Evolutionary conservation across 1,140 invertebrate species (phyloP), one percentile per base, ranked within the genome.

Genomic region (Drosophila subpulchrella): DNA sequence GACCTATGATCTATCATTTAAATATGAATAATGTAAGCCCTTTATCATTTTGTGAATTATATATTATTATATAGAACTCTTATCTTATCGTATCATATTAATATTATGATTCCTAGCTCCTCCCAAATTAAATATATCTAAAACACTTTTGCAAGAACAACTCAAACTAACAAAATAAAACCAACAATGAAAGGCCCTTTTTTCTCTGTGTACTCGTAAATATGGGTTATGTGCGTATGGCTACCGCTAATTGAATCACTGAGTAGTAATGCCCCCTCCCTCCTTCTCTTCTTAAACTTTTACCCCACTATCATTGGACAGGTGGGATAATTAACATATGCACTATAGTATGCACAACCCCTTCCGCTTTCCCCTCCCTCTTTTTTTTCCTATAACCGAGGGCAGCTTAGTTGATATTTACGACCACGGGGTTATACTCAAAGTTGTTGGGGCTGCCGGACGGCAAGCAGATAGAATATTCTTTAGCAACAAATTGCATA

Each of bases 291-390:
- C 20, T 13, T 13, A 27, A 36, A 41, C 44, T 48, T 30, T 41
- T 66, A 8, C 42, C 67, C 41, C 50, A 57, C 74, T 63, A 65
- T 73, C 76, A 54, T 51, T 54, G 53, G 34, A 41, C 54, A 88
- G 80, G 73, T 83, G 71, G 73, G 65, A 82, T 83, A 88, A 88
- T 88, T 88, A 88, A 79, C 83, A 89, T 89, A 83, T 61, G 81
- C 60, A 68, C 60, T 51, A 6, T 7, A 54, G 44, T 48, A 56
- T 71, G 61, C 54, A 74, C 38, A 57, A 13, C 8, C 47, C 38
- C 36, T 39, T 36, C n/a, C 38, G n/a, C 46, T n/a, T n/a, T 11
- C 17, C 36, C 55, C 8, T 5, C 8, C 20, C 32, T 6, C 20
- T 8, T 1, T 11, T 47, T 41, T 53, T 53, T 1, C 15, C 34